Base-by-base conservation (phyloP, 2,888 invertebrate species). In the Mesopsocus fuscifrons region DNA sequence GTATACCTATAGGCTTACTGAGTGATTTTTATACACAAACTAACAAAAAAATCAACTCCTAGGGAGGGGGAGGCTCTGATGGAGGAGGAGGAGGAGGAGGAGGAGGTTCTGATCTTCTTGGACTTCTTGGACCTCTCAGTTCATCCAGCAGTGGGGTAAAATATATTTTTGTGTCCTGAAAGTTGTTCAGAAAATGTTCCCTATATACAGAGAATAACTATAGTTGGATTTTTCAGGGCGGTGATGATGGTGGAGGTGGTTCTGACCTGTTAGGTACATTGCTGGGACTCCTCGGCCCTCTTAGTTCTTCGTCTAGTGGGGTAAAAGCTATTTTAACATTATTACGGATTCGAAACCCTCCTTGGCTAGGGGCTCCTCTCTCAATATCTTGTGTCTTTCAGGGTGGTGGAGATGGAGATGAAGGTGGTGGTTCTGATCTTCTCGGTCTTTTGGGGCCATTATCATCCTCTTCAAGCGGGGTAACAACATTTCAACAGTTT, bases 131-230 rank as follows among this genome's bases (percentile, higher is more conserved):
- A 5, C 38, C 38, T 11, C 11, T 38, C 6, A 38, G 38, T 38
- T 6, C 6, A 5, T 38, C 38, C 3, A 18, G 18, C 15, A 38
- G 38, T 17, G 38, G 38, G 38, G 38, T 38, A 38, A 38, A 13
- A 6, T 26, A n/a, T n/a, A n/a, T n/a, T n/a, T n/a, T n/a, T n/a
- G n/a, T n/a, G n/a, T n/a, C n/a, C n/a, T n/a, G n/a, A n/a, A n/a
- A n/a, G n/a, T n/a, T n/a, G n/a, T n/a, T n/a, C n/a, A n/a, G n/a
- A n/a, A n/a, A n/a, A n/a, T n/a, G n/a, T n/a, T n/a, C n/a, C n/a
- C n/a, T n/a, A n/a, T n/a, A n/a, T n/a, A n/a, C n/a, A n/a, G n/a
- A n/a, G n/a, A n/a, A n/a, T n/a, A n/a, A n/a, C n/a, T n/a, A n/a
- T n/a, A n/a, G n/a, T n/a, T n/a, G n/a, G n/a, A n/a, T n/a, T n/a